These are phyloP conservation scores for Emydocephalus ijimae DNA, from an alignment of 2,113 vertebrate species.

Conservation along the genomic window DNA sequence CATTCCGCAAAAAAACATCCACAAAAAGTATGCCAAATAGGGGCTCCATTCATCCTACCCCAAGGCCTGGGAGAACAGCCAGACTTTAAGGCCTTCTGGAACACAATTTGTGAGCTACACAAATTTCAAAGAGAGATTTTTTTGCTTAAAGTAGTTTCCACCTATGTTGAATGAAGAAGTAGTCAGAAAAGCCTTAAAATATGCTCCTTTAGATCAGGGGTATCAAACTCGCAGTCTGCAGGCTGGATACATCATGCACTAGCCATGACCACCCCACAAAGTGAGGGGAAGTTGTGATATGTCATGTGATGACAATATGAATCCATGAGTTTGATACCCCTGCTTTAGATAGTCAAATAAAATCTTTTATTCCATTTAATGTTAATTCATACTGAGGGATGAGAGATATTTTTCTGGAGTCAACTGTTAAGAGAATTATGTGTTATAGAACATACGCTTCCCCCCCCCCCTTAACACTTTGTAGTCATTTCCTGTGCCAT, in stretches of 20 bases:
- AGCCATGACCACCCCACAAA: too few species aligned
- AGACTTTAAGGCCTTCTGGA: background rate
- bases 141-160: background rate
- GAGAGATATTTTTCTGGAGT: background rate
- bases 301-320: too few species aligned
- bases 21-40: background rate
- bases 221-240: too few species aligned
- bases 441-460: background rate
- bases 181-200: background rate
- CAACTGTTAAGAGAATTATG: background rate
- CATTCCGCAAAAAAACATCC: background rate
- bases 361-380: background rate
- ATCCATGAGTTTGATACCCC: too few species aligned
- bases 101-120: background rate
- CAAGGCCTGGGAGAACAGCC: background rate
- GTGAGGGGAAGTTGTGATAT: too few species aligned
- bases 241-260: too few species aligned
- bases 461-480: background rate
- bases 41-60: background rate
- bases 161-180: background rate
- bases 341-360: background rate
- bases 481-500: background rate
- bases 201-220: background rate
- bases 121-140: background rate
- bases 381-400: background rate